Evolutionary conservation across 2,797 vertebrate species (phyloP).

Genomic region (Streptopelia turtur): DNA sequence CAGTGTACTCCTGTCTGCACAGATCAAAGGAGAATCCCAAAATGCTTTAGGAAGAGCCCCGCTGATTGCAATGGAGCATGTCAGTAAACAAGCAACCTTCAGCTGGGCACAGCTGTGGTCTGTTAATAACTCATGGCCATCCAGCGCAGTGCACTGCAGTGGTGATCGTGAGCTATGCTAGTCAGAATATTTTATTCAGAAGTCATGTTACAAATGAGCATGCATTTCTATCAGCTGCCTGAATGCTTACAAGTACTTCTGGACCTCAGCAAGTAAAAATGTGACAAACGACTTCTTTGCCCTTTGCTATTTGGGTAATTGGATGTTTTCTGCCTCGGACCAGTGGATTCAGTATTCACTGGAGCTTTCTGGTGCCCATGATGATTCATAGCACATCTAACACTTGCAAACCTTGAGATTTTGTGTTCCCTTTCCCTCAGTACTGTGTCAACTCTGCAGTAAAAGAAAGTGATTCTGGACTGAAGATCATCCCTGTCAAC

Average conservation of each 20-base stretch:
- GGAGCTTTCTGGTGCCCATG: background rate
- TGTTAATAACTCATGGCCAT: background rate
- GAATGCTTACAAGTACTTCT: background rate
- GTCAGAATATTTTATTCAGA: slow-evolving; percentile 27
- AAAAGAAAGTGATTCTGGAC: background rate
- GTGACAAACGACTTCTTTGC: background rate
- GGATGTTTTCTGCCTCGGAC: background rate
- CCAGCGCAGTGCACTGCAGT: fast-evolving
- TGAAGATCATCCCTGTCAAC: background rate
- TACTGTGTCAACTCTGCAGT: background rate
- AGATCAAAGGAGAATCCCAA: background rate
- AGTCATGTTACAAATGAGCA: slow-evolving; percentile 16
- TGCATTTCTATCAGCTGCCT: background rate
- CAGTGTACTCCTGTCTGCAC: background rate
- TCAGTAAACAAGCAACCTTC: background rate
- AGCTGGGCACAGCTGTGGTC: background rate
- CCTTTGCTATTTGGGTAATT: background rate
- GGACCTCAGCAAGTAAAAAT: background rate
- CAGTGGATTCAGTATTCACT: background rate
- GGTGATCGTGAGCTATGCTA: fast-evolving
- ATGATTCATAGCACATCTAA: background rate
- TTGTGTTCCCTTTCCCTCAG: background rate
- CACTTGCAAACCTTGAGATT: background rate
- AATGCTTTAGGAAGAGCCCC: background rate
- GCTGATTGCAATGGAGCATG: background rate